Evolutionary conservation across 2,888 invertebrate species (phyloP).

Genomic region (Pristionchus arcanus): DNA sequence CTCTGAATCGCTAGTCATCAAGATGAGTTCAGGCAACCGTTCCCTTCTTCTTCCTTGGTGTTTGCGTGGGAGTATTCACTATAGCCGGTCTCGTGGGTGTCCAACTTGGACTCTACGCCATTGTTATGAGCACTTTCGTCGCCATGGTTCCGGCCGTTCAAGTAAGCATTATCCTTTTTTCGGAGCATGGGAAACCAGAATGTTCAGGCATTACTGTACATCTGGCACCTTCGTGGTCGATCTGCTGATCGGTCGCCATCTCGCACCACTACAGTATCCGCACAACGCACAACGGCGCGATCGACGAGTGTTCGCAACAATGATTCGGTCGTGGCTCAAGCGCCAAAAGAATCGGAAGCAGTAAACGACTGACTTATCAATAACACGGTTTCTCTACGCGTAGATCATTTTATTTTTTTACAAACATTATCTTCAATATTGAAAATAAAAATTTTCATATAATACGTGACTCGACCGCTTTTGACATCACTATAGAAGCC

Average conservation of each 20-base stretch:
- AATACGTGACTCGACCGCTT: too few relatives aligned
- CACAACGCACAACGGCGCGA: background rate
- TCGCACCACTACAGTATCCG: background rate
- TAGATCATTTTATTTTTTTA: too few relatives aligned
- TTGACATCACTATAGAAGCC: background rate
- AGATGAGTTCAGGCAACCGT: background rate
- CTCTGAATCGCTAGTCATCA: background rate
- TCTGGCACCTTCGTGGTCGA: background rate
- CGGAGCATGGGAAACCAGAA: background rate
- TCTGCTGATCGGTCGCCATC: background rate
- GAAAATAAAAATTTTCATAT: too few relatives aligned
- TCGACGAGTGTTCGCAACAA: background rate
- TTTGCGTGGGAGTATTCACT: slow-evolving; percentile 18
- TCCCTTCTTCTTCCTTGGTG: slow-evolving; percentile 31
- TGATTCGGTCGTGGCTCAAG: background rate
- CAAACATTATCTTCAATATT: too few relatives aligned
- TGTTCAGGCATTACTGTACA: background rate
- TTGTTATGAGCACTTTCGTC: background rate
- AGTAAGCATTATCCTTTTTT: background rate
- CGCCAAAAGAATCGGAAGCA: too few relatives aligned
- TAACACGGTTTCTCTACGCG: too few relatives aligned
- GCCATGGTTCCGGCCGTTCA: slow-evolving; percentile 1
- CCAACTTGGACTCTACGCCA: background rate
- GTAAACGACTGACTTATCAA: too few relatives aligned
- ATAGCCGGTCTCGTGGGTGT: background rate